Evolutionary conservation across 2,888 invertebrate genomes (phyloP).

Genomic region (Perdita meconis): DNA sequence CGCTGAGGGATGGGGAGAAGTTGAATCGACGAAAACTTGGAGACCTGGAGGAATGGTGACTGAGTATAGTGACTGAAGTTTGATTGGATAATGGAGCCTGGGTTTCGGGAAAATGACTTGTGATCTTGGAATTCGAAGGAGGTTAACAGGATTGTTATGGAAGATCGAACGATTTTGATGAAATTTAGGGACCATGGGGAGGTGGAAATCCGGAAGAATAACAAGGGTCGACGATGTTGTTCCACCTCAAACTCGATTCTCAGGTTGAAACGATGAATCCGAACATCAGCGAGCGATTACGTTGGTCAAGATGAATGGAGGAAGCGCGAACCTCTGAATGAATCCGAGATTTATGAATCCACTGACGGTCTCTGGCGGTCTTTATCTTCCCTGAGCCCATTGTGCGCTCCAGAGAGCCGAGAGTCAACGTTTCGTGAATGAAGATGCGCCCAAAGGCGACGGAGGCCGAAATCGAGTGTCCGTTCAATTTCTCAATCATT

Average conservation of each 20-base stretch:
- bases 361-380: slow-evolving; percentile 21
- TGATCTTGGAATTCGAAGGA: no score
- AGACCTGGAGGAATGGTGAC: no score
- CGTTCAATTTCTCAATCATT: background rate
- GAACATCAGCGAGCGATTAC: slow-evolving; percentile 31
- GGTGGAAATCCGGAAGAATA: slow-evolving; percentile 26
- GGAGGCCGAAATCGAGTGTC: background rate
- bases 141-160: background rate
- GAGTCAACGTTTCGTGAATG: slow-evolving; percentile 35
- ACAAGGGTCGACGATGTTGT: slow-evolving; percentile 18
- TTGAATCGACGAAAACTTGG: no score
- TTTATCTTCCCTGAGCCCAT: slow-evolving; percentile 45
- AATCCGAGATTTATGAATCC: slow-evolving; percentile 58
- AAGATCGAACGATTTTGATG: background rate
- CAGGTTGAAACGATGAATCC: slow-evolving; percentile 12
- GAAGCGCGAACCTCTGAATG: slow-evolving; percentile 40
- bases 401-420: slow-evolving; percentile 11
- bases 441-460: background rate
- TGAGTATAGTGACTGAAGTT: no score
- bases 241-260: background rate
- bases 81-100: no score
- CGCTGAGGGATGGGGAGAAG: no score
- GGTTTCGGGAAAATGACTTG: no score
- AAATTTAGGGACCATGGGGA: background rate
- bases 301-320: slow-evolving; percentile 47